Evolutionary conservation across 2,888 invertebrate species (phyloP), one percentile per base, ranked within the genome.

Genomic region (Hylaea fasciaria): DNA sequence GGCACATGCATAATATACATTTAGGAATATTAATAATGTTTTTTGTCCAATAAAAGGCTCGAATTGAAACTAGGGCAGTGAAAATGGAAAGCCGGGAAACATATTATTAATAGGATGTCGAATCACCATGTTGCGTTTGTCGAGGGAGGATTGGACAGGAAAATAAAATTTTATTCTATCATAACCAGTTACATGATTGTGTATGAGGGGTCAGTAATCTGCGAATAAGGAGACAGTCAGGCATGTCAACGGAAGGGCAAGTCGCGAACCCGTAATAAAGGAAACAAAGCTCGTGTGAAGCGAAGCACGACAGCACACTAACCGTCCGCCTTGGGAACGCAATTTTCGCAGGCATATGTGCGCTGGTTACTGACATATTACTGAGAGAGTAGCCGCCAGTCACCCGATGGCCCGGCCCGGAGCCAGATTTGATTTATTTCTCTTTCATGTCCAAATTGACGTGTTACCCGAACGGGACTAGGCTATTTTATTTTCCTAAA

Each of bases 211-310:
- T 74, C 76, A 77, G 66, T 78, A 69, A 66, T 70, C 66, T 69
- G 73, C 69, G 66, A 77, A 74, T 69, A 69, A 71, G 69, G 68
- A 76, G 75, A 81, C 79, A 81, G 77, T 71, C 48, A 62, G 77
- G 70, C 78, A 77, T 75, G 80, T 73, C 74, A 74, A 77, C 81
- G 82, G 82, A 80, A 80, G 78, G 68, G 69, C 72, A 68, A 66
- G 65, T 72, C 77, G 52, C 58, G 46, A 50, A 46, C 54, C 49
- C 64, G 70, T 73, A 75, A 77, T 81, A 82, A 82, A 78, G 79
- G 77, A 78, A 81, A 82, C 79, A 77, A 79, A 73, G 71, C 69
- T 63, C 75, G 67, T 79, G 83, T 78, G 79, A 80, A 77, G 79
- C 78, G 78, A 80, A 81, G 77, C 82, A 74, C 70, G 76, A 76